These are phyloP conservation scores for Pelvicachromis taeniatus DNA, from an alignment of 2,113 vertebrate species.

Conservation along the genomic window DNA sequence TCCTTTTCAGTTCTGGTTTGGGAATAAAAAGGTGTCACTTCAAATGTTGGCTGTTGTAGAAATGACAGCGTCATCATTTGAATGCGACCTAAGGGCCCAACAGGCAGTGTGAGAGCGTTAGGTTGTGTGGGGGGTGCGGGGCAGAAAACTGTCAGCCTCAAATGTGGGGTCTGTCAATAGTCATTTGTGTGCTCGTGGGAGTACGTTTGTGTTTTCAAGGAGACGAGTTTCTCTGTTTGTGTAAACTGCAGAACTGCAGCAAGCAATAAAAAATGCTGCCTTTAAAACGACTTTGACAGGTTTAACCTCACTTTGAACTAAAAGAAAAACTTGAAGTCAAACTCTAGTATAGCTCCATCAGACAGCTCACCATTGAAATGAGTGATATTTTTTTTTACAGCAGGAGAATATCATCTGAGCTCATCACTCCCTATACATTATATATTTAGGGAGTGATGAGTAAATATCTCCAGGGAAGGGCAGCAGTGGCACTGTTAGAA, in stretches of 20 bases:
- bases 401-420: not conserved
- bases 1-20: not conserved
- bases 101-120: not conserved
- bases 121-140: not conserved
- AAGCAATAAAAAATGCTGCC: not conserved
- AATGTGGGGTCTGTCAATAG: constrained; percentile 11
- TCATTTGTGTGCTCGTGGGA: not conserved
- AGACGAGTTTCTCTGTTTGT: not conserved
- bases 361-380: not conserved
- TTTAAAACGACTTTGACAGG: not conserved
- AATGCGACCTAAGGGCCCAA: constrained; percentile 5
- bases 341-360: not conserved
- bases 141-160: constrained; percentile 3
- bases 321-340: not conserved
- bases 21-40: constrained; percentile 13
- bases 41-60: not conserved
- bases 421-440: not conserved
- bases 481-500: not conserved
- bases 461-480: not conserved
- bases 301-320: not conserved
- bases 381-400: not conserved
- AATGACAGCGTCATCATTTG: constrained; percentile 29
- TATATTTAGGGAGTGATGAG: not conserved
- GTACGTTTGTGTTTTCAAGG: not conserved
- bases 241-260: not conserved